Conservation (phyloP, 2,888 invertebrate species). For the Aporophyla lueneburgensis region DNA sequence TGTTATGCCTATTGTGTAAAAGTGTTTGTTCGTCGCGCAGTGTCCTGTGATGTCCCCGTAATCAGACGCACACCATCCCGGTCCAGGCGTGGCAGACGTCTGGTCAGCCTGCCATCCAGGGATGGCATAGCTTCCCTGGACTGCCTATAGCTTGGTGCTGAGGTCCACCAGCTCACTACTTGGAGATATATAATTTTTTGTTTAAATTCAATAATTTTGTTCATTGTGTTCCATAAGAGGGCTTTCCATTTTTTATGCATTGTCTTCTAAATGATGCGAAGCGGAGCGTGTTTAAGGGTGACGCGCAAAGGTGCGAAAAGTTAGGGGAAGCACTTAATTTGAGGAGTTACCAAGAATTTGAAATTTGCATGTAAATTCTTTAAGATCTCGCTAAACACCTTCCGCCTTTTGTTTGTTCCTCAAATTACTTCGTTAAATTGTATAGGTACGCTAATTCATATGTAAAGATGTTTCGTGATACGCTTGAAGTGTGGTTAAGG, state of each 20-base stretch:
- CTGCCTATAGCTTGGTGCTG: too few species aligned
- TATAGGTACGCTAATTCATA: conserved; percentile 50
- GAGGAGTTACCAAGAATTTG: conserved; percentile 62
- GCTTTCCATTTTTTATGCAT: conserved; percentile 31
- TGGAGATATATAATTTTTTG: too few species aligned
- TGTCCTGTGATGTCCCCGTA: too few species aligned
- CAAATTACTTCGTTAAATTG: conserved; percentile 45
- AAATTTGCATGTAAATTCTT: conserved; percentile 65
- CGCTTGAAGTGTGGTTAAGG: conserved; percentile 1
- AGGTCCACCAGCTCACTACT: too few species aligned
- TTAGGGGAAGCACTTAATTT: conserved; percentile 50
- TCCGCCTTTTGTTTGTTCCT: conserved; percentile 52
- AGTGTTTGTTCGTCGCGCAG: too few species aligned
- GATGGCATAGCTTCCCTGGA: too few species aligned
- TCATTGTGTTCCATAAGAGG: not conserved
- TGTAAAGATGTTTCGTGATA: conserved; percentile 40
- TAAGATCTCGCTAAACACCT: conserved; percentile 51
- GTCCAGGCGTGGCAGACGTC: too few species aligned
- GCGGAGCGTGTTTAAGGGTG: conserved; percentile 37
- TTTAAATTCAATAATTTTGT: conserved; percentile 6
- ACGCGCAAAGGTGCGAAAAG: conserved; percentile 54
- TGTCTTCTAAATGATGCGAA: conserved; percentile 55
- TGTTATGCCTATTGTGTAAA: too few species aligned
- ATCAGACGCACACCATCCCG: too few species aligned
- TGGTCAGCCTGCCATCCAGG: too few species aligned